Base-by-base conservation (phyloP, 2,888 invertebrate genomes). In the Ormyrus nitidulus region DNA sequence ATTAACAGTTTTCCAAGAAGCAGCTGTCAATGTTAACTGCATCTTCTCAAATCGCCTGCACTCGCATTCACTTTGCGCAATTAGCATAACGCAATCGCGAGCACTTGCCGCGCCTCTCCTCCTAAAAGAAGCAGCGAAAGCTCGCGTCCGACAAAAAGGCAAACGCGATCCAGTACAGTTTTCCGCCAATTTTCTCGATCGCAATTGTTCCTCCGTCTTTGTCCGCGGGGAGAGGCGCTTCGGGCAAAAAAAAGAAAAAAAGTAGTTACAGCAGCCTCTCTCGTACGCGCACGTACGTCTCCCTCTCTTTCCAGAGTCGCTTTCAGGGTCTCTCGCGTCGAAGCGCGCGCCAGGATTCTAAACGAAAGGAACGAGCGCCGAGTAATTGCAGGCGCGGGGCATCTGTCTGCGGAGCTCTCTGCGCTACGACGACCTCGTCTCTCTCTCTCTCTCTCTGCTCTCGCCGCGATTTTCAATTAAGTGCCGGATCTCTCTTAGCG, bases 401-500 rank as follows among this genome's bases (percentile, higher is more conserved):
- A 19, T 1, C 19, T 19, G 19, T 19, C 19, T 19, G 19, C 19
- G 19, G 19, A 1, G 19, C 19, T 19, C 19, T 19, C 19, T 19
- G 19, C 59, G 68, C 77, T 74, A 69, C 64, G 54, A 68, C 11
- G 73, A 72, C 79, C 79, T 80, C 79, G 69, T 59, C 51, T 51
- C 51, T 68, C 69, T 61, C 19, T 19, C 19, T 19, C 19, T 19
- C 19, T 19, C 19, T 19, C 19, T 19, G 19, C 19, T 19, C 19
- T 19, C 19, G 19, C 54, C 58, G 69, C 68, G 77, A 73, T 81
- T 74, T 81, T 81, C 80, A 77, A 81, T 81, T 77, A 74, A 77
- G 69, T 81, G 80, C 73, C 80, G 80, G 77, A 81, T 81, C 74
- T 72, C 19, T 19, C 68, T 76, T 72, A 72, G 69, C 75, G 71